These are phyloP conservation scores for Meloidogyne hapla DNA, from an alignment of 1,140 invertebrate genomes.

Conservation along the genomic window DNA sequence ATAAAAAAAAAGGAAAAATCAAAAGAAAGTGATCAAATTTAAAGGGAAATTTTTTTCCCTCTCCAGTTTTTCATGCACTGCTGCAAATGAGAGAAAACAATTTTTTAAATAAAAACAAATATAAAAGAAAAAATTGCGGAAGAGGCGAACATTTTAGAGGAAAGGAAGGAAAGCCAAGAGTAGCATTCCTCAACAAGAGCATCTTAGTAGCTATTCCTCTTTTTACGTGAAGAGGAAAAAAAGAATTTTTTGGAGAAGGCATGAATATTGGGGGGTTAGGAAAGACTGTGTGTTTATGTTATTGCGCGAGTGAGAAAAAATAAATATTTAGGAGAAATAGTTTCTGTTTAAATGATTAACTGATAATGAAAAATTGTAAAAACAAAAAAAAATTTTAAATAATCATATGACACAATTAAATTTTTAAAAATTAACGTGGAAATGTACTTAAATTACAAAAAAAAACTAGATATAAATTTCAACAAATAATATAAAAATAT, in stretches of 20 bases:
- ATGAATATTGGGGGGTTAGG: background rate
- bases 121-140: conserved; percentile 3
- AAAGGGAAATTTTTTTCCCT: background rate
- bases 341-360: background rate
- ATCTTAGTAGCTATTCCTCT: background rate
- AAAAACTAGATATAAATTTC: too few relatives aligned
- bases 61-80: background rate
- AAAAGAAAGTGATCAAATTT: background rate
- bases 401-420: background rate
- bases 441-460: too few relatives aligned
- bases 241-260: background rate
- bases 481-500: too few relatives aligned
- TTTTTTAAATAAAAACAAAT: conserved; percentile 1
- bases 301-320: background rate
- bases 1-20: background rate
- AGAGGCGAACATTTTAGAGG: background rate
- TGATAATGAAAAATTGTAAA: background rate
- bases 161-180: background rate
- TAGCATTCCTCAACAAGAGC: background rate
- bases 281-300: background rate
- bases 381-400: background rate
- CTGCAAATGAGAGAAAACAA: background rate
- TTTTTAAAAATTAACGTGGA: background rate
- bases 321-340: background rate
- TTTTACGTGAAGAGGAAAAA: background rate